phyloP scores from a whole-genome alignment of 1,140 invertebrate species.

The Monomorium pharaonis region DNA sequence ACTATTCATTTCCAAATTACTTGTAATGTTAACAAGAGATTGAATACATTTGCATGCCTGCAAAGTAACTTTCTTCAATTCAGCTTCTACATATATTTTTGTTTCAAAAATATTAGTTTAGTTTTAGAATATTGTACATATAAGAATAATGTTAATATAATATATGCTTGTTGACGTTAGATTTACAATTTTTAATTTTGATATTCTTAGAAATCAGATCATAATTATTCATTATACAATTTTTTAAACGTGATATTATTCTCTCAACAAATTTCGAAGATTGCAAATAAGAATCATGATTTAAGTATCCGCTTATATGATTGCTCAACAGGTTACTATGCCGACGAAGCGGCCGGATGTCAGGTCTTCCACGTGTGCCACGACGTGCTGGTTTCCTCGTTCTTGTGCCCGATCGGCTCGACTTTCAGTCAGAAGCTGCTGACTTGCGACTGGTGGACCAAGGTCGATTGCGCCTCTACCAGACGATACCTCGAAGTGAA shows the following conservation, averaged over 20 bases:
- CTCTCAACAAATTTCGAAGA: not conserved
- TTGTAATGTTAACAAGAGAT: not conserved
- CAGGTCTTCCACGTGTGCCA: slow-evolving; percentile 87
- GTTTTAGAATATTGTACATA: not conserved
- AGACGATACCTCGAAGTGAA: slow-evolving; percentile 76
- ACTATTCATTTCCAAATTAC: not conserved
- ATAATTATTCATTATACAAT: not conserved
- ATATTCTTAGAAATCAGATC: not conserved
- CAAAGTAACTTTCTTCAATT: not conserved
- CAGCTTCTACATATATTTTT: not conserved
- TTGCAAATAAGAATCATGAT: not conserved
- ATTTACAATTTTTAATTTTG: not conserved
- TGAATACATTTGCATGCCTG: not conserved
- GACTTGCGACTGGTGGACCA: slow-evolving; percentile 87
- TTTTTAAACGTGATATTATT: not conserved
- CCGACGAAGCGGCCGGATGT: slow-evolving; percentile 83
- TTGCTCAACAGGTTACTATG: slow-evolving; percentile 82
- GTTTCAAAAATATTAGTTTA: not conserved
- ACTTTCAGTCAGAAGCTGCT: slow-evolving; percentile 86
- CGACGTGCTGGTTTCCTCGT: slow-evolving; percentile 84
- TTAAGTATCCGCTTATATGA: not conserved
- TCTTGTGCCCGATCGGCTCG: slow-evolving; percentile 87
- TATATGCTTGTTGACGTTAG: too few relatives aligned
- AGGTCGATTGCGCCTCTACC: slow-evolving; percentile 84
- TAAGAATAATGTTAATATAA: not conserved